phyloP scores from a whole-genome alignment of 2,888 invertebrate genomes.

The Nasonia oneida region DNA sequence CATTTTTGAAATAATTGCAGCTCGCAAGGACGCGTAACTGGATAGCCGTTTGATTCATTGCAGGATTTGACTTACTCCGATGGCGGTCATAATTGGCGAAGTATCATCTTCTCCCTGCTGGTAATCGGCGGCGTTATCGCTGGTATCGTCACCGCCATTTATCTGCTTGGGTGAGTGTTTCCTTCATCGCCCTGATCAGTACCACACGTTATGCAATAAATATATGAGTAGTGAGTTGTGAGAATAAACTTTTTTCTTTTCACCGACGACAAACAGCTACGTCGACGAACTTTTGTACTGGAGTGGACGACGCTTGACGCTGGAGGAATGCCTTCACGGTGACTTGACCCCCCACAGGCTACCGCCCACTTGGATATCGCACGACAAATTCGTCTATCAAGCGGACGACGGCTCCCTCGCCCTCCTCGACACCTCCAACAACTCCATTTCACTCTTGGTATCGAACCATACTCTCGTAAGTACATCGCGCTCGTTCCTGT shows the following conservation, averaged over 20 bases:
- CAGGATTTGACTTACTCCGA: conserved; percentile 89
- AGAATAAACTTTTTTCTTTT: not conserved
- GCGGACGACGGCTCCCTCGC: conserved; percentile 92
- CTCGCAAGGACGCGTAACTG: not conserved
- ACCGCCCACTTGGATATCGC: conserved; percentile 90
- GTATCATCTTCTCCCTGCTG: conserved; percentile 91
- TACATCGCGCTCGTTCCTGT: not conserved
- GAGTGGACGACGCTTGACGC: conserved; percentile 92
- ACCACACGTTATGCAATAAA: too few species aligned
- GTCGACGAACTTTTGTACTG: conserved; percentile 94
- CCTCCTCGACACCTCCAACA: conserved; percentile 89
- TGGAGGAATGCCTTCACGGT: conserved; percentile 91
- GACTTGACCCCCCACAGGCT: conserved; percentile 87
- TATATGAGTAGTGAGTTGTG: too few species aligned
- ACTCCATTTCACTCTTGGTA: conserved; percentile 89
- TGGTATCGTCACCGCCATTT: conserved; percentile 93
- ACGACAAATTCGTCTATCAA: conserved; percentile 91
- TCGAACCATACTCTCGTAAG: conserved; percentile 93
- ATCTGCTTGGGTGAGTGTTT: conserved; percentile 87
- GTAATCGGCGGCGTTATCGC: conserved; percentile 93
- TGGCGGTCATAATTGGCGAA: conserved; percentile 94
- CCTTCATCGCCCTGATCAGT: not conserved
- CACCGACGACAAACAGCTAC: conserved; percentile 81
- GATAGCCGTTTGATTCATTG: conserved; percentile 68
- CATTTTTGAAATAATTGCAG: conserved; percentile 26